Evolutionary conservation across 2,888 invertebrate species (phyloP), one percentile per base, ranked within the genome.

Genomic region (Anagyrus pseudococci): DNA sequence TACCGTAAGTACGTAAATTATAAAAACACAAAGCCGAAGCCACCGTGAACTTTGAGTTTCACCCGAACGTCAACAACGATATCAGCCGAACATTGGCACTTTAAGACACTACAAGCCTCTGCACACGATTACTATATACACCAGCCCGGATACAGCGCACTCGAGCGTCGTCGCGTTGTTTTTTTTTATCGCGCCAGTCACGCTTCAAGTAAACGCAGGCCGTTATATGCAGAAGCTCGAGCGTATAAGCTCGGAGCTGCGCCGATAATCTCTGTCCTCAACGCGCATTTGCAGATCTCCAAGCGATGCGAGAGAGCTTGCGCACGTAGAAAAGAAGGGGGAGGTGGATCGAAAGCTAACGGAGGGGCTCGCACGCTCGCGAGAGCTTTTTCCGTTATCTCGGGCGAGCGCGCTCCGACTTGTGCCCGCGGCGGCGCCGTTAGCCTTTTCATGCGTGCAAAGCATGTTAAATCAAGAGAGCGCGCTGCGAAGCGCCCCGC

Each of bases 381-480:
- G 29, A 29, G 53, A 48, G 49, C 37, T 60, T 60, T 66, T 60
- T 60, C 46, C 58, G 62, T 62, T 66, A 66, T 66, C 66, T 66
- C 58, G 50, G 53, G 58, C 52, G 23, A 50, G 25, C 64, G 62
- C 48, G 68, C 64, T 61, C 66, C 67, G 62, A 67, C n/a, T n/a
- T n/a, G n/a, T n/a, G n/a, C n/a, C n/a, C n/a, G n/a, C 63, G 68
- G 37, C 20, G 22, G 25, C 2, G 68, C 70, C 71, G 72, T 73
- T 73, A 73, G 73, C 72, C 72, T 73, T 71, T 70, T 72, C 72
- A 73, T 72, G 74, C 73, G 74, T 74, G 75, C 67, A 69, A 70
- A 67, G 64, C 67, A 61, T 61, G 64, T 64, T 67, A 64, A 67
- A 61, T 67, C 61, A 64, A 61, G 61, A 55, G 58, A 59, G 33